These are phyloP conservation scores for Brachypodius melanocephalos DNA, from an alignment of 2,113 vertebrate genomes.

Conservation along the genomic window DNA sequence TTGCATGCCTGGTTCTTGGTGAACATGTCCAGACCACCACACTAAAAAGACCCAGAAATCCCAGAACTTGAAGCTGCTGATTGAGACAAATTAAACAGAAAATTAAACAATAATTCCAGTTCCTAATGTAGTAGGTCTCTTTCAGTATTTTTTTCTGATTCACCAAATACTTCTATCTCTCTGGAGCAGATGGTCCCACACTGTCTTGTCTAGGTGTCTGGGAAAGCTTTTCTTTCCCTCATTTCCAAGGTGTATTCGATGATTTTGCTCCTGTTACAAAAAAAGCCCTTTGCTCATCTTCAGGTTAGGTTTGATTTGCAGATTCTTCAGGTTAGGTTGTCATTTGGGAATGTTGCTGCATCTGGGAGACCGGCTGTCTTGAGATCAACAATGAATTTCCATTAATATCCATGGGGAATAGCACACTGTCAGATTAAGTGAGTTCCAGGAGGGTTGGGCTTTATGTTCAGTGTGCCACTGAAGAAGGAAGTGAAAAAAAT, in stretches of 20 bases:
- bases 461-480: neutral
- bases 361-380: neutral
- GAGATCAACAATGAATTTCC: neutral
- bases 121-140: neutral
- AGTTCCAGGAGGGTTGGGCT: neutral
- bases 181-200: neutral
- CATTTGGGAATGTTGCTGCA: accelerated
- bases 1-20: neutral
- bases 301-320: neutral
- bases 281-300: neutral
- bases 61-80: neutral
- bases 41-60: neutral
- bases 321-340: neutral
- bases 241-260: neutral
- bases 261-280: neutral
- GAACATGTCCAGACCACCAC: neutral
- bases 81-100: neutral
- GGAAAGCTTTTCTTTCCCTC: neutral
- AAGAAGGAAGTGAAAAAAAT: neutral
- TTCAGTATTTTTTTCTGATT: neutral
- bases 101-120: neutral
- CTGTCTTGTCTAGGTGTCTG: neutral
- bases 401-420: neutral
- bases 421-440: neutral
- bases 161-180: neutral